These are phyloP conservation scores for Stegophylla sp. DNA, from an alignment of 2,888 invertebrate species.

Conservation along the genomic window DNA sequence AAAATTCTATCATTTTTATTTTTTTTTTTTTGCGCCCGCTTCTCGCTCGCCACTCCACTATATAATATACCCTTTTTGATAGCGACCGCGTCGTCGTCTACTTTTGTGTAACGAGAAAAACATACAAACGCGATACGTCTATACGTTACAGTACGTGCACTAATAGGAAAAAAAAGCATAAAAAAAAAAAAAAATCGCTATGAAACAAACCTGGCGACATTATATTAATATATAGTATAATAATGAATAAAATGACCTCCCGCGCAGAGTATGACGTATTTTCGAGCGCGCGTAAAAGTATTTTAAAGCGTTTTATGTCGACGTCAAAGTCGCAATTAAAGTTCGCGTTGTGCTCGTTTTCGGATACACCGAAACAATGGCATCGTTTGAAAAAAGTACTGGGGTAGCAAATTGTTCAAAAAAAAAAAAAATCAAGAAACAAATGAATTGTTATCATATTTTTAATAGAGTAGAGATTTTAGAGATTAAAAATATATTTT, in stretches of 20 bases:
- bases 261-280: neutral
- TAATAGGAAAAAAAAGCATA: too few relatives aligned
- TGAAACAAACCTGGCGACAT: slow-evolving; percentile 14
- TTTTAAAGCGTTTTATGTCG: slow-evolving; percentile 37
- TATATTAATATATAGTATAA: too few relatives aligned
- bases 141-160: too few relatives aligned
- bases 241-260: slow-evolving; percentile 21
- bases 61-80: slow-evolving; percentile 33
- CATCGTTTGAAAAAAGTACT: too few relatives aligned
- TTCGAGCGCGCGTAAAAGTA: neutral
- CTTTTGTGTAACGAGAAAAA: slow-evolving; percentile 30
- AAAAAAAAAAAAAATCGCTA: neutral
- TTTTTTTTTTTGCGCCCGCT: slow-evolving; percentile 13
- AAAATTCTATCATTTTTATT: slow-evolving; percentile 53
- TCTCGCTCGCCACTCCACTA: slow-evolving; percentile 23
- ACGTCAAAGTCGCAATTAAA: neutral
- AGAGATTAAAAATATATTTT: too few relatives aligned
- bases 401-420: too few relatives aligned
- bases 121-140: neutral
- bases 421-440: too few relatives aligned
- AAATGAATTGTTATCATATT: too few relatives aligned
- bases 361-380: too few relatives aligned
- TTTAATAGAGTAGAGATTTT: too few relatives aligned
- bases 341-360: too few relatives aligned
- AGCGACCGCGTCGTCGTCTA: neutral